These are phyloP conservation scores for Aplodontia rufa DNA, from an alignment of 2,113 vertebrate genomes.

Conservation along the genomic window DNA sequence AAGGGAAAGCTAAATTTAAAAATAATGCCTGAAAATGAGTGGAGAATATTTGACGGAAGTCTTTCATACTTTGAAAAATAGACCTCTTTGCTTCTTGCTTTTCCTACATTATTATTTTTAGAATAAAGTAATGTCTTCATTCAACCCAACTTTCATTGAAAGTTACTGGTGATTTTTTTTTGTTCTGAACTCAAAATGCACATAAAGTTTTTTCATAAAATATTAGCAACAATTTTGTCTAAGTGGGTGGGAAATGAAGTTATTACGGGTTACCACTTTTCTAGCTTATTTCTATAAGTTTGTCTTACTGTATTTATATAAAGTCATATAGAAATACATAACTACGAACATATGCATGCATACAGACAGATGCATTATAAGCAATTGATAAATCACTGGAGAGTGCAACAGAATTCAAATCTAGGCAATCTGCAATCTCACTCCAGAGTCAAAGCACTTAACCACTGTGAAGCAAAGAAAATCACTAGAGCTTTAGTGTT, in stretches of 20 bases:
- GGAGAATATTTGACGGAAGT: neutral
- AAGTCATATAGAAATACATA: neutral
- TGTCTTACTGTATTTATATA: neutral
- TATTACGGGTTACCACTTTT: neutral
- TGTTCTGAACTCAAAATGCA: neutral
- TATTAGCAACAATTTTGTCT: neutral
- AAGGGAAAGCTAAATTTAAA: slow-evolving; percentile 20
- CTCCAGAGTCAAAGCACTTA: neutral
- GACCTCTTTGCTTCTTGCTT: neutral
- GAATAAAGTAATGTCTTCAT: neutral
- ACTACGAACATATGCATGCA: neutral
- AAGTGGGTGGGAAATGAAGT: neutral
- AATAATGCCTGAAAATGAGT: neutral
- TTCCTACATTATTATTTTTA: neutral
- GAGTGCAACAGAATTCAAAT: neutral
- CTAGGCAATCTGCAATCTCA: neutral
- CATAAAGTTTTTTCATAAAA: neutral
- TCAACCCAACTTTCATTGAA: neutral
- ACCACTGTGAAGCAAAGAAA: neutral
- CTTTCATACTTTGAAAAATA: neutral
- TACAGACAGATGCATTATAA: neutral
- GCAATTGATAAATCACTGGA: neutral
- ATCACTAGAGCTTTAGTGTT: neutral
- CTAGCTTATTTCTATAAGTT: neutral
- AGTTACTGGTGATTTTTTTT: neutral